Evolutionary conservation across 2,888 invertebrate species (phyloP).

Genomic region (Synergus laeviventris): DNA sequence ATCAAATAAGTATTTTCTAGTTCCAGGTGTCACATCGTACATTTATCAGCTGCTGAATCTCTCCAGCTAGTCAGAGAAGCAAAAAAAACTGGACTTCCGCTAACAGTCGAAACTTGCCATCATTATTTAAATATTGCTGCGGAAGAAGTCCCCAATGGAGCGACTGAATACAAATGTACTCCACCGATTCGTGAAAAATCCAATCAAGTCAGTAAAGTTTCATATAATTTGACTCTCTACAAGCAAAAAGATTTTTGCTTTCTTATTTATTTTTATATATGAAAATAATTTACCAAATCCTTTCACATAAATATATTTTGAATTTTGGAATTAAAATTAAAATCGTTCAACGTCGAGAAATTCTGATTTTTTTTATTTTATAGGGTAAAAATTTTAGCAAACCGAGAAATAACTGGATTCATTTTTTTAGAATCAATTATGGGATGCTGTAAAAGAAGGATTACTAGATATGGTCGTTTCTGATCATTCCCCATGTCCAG

Average conservation of each 20-base stretch:
- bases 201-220: constrained; percentile 78
- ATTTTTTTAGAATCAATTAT: constrained; percentile 79
- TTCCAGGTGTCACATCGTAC: constrained; percentile 83
- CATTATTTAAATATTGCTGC: constrained; percentile 83
- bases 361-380: too few relatives aligned
- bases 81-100: constrained; percentile 78
- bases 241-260: not conserved
- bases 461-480: constrained; percentile 74
- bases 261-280: not conserved
- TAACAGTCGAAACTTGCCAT: constrained; percentile 86
- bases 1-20: constrained; percentile 69
- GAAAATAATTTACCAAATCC: not conserved
- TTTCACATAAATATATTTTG: not conserved
- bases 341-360: not conserved
- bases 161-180: constrained; percentile 84
- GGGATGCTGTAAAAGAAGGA: constrained; percentile 80
- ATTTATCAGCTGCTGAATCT: constrained; percentile 81
- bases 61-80: constrained; percentile 79
- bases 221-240: not conserved
- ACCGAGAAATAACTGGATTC: not conserved
- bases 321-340: too few relatives aligned
- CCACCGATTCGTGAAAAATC: constrained; percentile 82
- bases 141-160: constrained; percentile 81
- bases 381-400: too few relatives aligned
- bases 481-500: constrained; percentile 67